phyloP scores from a whole-genome alignment of 2,797 vertebrate genomes.

The Oceanodroma leucorhoa region DNA sequence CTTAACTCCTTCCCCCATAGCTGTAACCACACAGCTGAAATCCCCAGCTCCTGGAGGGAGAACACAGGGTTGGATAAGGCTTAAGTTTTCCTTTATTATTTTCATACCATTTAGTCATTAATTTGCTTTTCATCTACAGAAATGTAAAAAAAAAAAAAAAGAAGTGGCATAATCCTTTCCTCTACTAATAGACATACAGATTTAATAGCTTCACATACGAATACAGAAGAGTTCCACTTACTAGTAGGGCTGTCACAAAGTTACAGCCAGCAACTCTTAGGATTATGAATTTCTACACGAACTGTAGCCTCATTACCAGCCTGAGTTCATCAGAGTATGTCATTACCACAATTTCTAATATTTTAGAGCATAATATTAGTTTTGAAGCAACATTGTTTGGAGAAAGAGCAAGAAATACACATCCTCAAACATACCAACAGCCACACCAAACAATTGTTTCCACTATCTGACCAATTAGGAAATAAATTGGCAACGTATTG shows the following conservation, averaged over 20 bases:
- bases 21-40: neutral
- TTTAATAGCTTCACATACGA: neutral
- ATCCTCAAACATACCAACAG: neutral
- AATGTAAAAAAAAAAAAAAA: neutral
- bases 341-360: neutral
- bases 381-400: neutral
- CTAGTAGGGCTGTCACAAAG: neutral
- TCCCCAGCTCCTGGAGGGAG: neutral
- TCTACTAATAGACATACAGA: neutral
- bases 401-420: neutral
- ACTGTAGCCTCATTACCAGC: neutral
- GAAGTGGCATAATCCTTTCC: neutral
- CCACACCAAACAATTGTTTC: neutral
- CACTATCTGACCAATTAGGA: neutral
- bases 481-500: neutral
- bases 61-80: neutral
- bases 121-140: neutral
- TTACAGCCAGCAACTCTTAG: neutral
- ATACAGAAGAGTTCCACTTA: neutral
- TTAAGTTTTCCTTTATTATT: neutral
- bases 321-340: neutral
- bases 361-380: neutral
- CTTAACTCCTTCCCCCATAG: neutral
- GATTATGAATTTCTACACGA: neutral
- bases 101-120: neutral